Conservation (phyloP, 2,888 invertebrate genomes). For the Dimorphilus gyrociliatus region DNA sequence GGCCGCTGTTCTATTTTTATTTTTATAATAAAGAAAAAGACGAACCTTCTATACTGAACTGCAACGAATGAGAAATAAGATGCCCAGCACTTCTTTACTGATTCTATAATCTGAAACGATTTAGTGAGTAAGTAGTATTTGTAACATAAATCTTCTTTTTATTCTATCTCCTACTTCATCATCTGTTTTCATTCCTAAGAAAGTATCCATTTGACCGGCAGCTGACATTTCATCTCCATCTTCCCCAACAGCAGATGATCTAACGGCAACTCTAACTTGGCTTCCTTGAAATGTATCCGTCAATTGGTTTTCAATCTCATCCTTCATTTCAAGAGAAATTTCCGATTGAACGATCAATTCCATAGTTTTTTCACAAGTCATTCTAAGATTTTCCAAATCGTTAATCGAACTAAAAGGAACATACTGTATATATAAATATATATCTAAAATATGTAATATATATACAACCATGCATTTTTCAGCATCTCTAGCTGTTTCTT, state of each 20-base stretch:
- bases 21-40: slow-evolving; percentile 3
- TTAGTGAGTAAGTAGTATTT: background rate
- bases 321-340: slow-evolving; percentile 9
- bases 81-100: slow-evolving; percentile 59
- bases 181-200: slow-evolving; percentile 48
- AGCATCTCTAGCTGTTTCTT: background rate
- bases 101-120: slow-evolving; percentile 30
- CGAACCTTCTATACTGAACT: slow-evolving; percentile 56
- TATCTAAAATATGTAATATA: background rate
- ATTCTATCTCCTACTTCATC: slow-evolving; percentile 12
- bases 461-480: background rate
- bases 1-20: background rate
- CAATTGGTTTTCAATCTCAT: slow-evolving; percentile 10
- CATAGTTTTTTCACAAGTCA: slow-evolving; percentile 14
- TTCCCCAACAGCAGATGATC: slow-evolving; percentile 41
- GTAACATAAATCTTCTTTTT: background rate
- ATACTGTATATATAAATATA: slow-evolving; percentile 22
- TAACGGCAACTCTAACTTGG: background rate
- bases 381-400: slow-evolving; percentile 42
- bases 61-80: slow-evolving; percentile 61
- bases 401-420: slow-evolving; percentile 41
- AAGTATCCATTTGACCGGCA: slow-evolving; percentile 67
- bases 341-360: slow-evolving; percentile 11
- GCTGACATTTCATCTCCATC: slow-evolving; percentile 62
- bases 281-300: background rate